These are phyloP conservation scores for Heliocidaris erythrogramma DNA, from an alignment of 35 echinoderm and acorn worm species.

Conservation along the genomic window DNA sequence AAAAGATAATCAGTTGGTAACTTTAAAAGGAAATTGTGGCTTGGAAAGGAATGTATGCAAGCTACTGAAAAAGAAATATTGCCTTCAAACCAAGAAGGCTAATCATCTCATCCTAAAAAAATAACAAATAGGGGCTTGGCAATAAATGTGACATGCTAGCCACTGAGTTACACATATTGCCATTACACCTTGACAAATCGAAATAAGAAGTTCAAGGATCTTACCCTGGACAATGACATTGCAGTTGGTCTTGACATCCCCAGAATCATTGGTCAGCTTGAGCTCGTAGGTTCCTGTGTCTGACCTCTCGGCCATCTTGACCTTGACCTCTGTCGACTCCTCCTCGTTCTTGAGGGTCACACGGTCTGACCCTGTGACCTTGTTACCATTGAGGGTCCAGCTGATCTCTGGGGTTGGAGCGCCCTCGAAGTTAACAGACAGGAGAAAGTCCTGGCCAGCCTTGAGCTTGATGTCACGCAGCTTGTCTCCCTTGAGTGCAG, in stretches of 20 bases:
- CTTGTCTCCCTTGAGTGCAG: slow-evolving; percentile 62
- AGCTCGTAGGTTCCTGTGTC: slow-evolving; percentile 90
- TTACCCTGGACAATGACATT: slow-evolving; percentile 80
- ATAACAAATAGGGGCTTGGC: too few relatives aligned
- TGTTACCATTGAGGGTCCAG: slow-evolving; percentile 80
- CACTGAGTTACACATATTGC: neutral
- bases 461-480: slow-evolving; percentile 81
- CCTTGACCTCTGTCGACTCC: slow-evolving; percentile 56
- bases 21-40: neutral
- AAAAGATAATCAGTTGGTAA: neutral
- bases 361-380: slow-evolving; percentile 60
- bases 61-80: too few relatives aligned
- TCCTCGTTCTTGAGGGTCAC: slow-evolving; percentile 69
- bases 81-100: too few relatives aligned
- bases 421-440: slow-evolving; percentile 75
- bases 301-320: slow-evolving; percentile 58
- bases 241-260: slow-evolving; percentile 67
- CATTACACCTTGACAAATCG: neutral
- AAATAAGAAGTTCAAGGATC: neutral
- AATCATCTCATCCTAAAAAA: too few relatives aligned
- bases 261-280: slow-evolving; percentile 77
- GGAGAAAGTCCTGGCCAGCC: slow-evolving; percentile 74
- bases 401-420: slow-evolving; percentile 75
- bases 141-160: neutral
- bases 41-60: neutral